Evolutionary conservation across 2,797 vertebrate genomes (phyloP).

Genomic region (Spinibarbus caldwelli): DNA sequence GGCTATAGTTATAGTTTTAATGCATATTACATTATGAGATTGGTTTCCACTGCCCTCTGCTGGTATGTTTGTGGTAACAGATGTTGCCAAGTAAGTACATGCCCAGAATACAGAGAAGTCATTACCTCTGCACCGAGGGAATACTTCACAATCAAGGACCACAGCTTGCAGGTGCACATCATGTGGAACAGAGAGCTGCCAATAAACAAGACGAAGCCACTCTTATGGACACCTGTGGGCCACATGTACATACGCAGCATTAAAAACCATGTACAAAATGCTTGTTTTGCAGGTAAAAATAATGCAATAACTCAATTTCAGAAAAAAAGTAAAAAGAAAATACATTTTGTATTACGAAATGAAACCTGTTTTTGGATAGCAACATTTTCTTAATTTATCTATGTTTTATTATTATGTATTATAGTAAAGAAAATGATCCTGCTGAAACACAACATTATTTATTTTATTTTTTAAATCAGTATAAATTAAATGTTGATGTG

Average conservation of each 20-base stretch:
- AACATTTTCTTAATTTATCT: neutral
- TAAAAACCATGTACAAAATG: neutral
- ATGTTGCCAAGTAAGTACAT: neutral
- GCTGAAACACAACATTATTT: neutral
- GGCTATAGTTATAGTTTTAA: neutral
- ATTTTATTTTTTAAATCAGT: neutral
- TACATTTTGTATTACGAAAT: neutral
- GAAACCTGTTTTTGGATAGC: neutral
- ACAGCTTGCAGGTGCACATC: constrained; percentile 87
- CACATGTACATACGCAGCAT: constrained; percentile 59
- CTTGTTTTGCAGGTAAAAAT: neutral
- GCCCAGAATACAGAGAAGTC: neutral
- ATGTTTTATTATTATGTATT: neutral
- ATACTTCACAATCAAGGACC: constrained; percentile 83
- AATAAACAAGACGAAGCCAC: constrained; percentile 87
- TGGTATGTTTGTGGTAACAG: constrained; percentile 5
- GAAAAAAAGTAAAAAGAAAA: too few relatives aligned
- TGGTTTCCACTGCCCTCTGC: constrained; percentile 31
- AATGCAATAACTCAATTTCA: neutral
- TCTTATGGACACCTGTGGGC: constrained; percentile 84
- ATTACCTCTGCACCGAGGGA: constrained; percentile 85
- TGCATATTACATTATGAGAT: neutral
- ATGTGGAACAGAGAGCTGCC: constrained; percentile 86
- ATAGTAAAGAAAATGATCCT: neutral
- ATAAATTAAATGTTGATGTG: neutral